Conservation (phyloP, 2,888 invertebrate species). For the Megastigmus dorsalis region DNA sequence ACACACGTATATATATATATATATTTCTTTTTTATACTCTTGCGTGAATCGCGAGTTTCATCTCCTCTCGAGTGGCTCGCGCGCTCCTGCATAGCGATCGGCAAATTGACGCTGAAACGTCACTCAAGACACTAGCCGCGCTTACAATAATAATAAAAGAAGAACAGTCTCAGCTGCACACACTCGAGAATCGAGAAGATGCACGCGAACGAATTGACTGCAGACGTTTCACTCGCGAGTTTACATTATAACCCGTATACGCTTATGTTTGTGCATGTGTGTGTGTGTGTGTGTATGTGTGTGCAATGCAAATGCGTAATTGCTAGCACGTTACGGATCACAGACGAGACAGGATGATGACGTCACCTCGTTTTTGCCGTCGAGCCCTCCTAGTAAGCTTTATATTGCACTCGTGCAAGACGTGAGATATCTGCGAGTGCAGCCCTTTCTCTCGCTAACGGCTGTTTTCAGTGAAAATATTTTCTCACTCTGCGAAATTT, state of each 20-base stretch:
- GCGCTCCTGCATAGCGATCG: no score
- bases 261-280: not conserved
- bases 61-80: not conserved
- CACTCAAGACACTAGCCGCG: not conserved
- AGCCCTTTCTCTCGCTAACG: no score
- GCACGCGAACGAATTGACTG: conserved; percentile 14
- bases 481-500: no score
- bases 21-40: not conserved
- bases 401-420: not conserved
- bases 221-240: not conserved
- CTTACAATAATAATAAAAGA: not conserved
- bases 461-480: no score
- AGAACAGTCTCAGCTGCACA: not conserved
- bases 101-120: not conserved
- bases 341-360: not conserved
- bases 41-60: not conserved
- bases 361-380: conserved; percentile 11
- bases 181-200: not conserved
- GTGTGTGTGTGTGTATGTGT: no score
- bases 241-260: no score
- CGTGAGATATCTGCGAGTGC: not conserved
- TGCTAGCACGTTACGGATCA: not conserved
- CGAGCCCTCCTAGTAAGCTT: conserved; percentile 17
- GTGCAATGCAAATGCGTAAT: no score
- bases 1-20: no score